A percentile compares a stretch with the other conserved stretches of the same genome.
Conservation (phyloP, 2,888 invertebrate genomes). For the Ctena decussata region DNA sequence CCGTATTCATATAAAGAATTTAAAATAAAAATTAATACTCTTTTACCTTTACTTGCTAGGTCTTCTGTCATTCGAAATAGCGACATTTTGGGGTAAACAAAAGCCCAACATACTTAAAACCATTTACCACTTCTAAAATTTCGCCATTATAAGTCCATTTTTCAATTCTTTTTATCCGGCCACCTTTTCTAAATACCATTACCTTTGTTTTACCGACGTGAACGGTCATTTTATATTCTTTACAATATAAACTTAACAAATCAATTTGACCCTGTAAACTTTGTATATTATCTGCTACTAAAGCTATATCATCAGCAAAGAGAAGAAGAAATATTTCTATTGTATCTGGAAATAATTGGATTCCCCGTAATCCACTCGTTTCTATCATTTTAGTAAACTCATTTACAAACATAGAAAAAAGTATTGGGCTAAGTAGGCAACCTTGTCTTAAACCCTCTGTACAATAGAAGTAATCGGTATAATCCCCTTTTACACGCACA, state of each 20-base stretch:
- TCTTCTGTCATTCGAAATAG: neutral
- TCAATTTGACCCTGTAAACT: slow-evolving; percentile 46
- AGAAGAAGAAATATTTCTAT: slow-evolving; percentile 33
- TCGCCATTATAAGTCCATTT: slow-evolving; percentile 32
- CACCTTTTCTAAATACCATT: slow-evolving; percentile 36
- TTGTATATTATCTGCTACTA: slow-evolving; percentile 34
- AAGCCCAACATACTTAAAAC: slow-evolving; percentile 38
- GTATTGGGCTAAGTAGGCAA: slow-evolving; percentile 16
- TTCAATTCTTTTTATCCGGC: slow-evolving; percentile 34
- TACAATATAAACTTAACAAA: slow-evolving; percentile 28
- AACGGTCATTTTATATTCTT: slow-evolving; percentile 5
- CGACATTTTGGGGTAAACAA: slow-evolving; percentile 22
- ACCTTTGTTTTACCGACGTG: slow-evolving; percentile 18
- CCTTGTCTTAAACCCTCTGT: slow-evolving; percentile 32
- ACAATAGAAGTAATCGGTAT: slow-evolving; percentile 18
- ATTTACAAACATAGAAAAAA: slow-evolving; percentile 31
- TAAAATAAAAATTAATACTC: slow-evolving; percentile 6
- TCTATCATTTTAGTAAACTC: neutral
- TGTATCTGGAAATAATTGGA: slow-evolving; percentile 28
- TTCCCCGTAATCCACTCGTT: slow-evolving; percentile 5
- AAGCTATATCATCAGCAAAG: slow-evolving; percentile 58
- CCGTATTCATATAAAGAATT: neutral
- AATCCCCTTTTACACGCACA: neutral
- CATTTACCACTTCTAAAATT: slow-evolving; percentile 22
- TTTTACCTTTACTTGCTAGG: neutral